phyloP scores from a whole-genome alignment of 2,888 invertebrate genomes.

The Lasioglossum pauxillum region DNA sequence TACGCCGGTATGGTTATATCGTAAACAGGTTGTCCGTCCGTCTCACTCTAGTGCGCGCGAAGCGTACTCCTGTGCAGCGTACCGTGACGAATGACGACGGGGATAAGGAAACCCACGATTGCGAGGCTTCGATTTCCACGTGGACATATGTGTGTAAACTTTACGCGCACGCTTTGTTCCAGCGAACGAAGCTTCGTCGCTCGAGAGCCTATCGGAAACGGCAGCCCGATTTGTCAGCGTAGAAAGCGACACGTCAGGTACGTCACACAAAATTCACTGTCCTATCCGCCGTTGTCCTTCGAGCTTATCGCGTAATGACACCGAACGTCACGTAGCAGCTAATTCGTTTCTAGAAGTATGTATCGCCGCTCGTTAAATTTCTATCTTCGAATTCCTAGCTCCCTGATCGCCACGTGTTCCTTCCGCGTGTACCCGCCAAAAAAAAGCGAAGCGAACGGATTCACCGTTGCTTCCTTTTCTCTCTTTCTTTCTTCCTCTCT shows the following conservation, averaged over 20 bases:
- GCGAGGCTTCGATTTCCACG: slow-evolving; percentile 64
- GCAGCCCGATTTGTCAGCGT: neutral
- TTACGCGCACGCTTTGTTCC: slow-evolving; percentile 3
- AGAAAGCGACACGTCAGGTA: slow-evolving; percentile 20
- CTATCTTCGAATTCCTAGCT: neutral
- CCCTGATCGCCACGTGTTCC: slow-evolving; percentile 53
- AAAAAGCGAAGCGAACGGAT: neutral
- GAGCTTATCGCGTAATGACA: slow-evolving; percentile 29
- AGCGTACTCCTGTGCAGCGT: slow-evolving; percentile 62
- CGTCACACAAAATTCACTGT: slow-evolving; percentile 14
- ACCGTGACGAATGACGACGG: slow-evolving; percentile 59
- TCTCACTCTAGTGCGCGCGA: slow-evolving; percentile 70
- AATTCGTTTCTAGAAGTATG: neutral
- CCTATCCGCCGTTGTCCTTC: slow-evolving; percentile 25
- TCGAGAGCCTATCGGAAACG: neutral
- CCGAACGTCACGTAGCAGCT: slow-evolving; percentile 26
- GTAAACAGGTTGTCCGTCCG: slow-evolving; percentile 78
- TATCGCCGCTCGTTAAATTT: neutral
- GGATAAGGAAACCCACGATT: slow-evolving; percentile 65
- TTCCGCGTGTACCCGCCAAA: slow-evolving; percentile 35
- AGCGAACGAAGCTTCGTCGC: neutral
- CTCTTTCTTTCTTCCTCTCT: neutral
- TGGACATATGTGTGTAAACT: slow-evolving; percentile 49
- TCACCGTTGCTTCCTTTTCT: neutral
- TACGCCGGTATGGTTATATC: slow-evolving; percentile 38